These are phyloP conservation scores for Penaeus vannamei DNA, from an alignment of 1,140 invertebrate genomes.

Conservation along the genomic window DNA sequence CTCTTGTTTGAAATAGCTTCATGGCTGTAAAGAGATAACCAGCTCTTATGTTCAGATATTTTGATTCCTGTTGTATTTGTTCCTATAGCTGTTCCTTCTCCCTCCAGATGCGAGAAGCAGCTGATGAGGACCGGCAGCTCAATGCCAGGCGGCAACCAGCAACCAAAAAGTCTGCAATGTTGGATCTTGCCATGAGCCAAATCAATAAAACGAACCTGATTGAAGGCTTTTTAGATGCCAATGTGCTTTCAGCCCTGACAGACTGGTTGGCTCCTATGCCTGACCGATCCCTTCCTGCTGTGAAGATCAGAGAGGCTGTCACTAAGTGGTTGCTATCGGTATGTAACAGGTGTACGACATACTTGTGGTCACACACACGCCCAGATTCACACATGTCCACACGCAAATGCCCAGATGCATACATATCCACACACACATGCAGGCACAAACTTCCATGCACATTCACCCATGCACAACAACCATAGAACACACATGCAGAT, in stretches of 20 bases:
- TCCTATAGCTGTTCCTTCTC: too few species aligned
- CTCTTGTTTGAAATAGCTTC: not conserved
- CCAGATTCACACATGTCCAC: too few species aligned
- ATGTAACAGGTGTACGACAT: slow-evolving; percentile 55
- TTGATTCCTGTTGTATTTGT: too few species aligned
- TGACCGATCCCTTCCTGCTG: slow-evolving; percentile 93
- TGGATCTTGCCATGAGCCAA: slow-evolving; percentile 90
- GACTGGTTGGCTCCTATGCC: slow-evolving; percentile 99
- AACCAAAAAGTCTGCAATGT: slow-evolving; percentile 91
- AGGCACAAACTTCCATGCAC: too few species aligned
- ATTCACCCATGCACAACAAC: too few species aligned
- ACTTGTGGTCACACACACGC: too few species aligned
- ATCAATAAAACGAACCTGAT: slow-evolving; percentile 96
- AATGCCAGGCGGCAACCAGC: slow-evolving; percentile 89
- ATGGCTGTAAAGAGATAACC: too few species aligned
- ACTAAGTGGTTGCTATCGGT: slow-evolving; percentile 91
- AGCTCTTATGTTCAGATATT: too few species aligned
- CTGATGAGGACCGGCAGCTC: slow-evolving; percentile 86
- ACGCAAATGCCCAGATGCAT: too few species aligned
- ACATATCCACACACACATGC: too few species aligned
- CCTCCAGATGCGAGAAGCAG: slow-evolving; percentile 64
- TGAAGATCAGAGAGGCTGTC: slow-evolving; percentile 91
- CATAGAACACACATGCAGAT: too few species aligned
- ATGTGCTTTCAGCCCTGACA: slow-evolving; percentile 91
- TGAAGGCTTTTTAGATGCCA: slow-evolving; percentile 95